Evolutionary conservation across 92 coral and sea anemone genomes (phyloP).

Genomic region (Porites rus): DNA sequence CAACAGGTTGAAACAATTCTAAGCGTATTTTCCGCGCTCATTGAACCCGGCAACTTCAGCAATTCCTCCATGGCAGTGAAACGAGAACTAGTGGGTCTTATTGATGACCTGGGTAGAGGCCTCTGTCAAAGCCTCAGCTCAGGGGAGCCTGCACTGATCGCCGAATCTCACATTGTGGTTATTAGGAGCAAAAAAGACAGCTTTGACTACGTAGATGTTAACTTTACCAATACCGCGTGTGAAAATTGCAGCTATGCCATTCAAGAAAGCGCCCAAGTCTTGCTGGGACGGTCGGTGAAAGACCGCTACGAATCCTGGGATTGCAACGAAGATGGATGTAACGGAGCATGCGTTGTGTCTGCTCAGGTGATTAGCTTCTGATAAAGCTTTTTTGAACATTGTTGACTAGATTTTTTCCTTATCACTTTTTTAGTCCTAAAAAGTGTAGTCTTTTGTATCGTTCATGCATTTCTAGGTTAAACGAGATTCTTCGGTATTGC

Average conservation of each 20-base stretch:
- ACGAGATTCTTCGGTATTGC: too few species aligned
- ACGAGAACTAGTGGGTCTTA: slow-evolving; percentile 45
- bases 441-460: too few species aligned
- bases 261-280: slow-evolving; percentile 58
- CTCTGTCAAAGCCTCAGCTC: slow-evolving; percentile 77
- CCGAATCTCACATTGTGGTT: slow-evolving; percentile 67
- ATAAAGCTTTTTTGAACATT: not conserved
- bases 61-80: slow-evolving; percentile 67
- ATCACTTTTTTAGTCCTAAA: too few species aligned
- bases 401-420: too few species aligned
- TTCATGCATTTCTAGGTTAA: too few species aligned
- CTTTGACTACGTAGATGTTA: slow-evolving; percentile 59
- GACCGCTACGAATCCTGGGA: slow-evolving; percentile 78
- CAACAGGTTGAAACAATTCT: slow-evolving; percentile 71
- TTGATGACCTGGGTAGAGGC: slow-evolving; percentile 73
- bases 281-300: slow-evolving; percentile 78
- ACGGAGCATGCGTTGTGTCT: slow-evolving; percentile 91
- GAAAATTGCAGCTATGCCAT: slow-evolving; percentile 57
- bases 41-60: slow-evolving; percentile 65
- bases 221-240: slow-evolving; percentile 66
- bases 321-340: slow-evolving; percentile 80
- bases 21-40: slow-evolving; percentile 49
- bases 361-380: slow-evolving; percentile 71
- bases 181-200: slow-evolving; percentile 71
- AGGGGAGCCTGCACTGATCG: slow-evolving; percentile 74